Conservation (phyloP, 2,113 vertebrate genomes). For the Scatophagus argus region DNA sequence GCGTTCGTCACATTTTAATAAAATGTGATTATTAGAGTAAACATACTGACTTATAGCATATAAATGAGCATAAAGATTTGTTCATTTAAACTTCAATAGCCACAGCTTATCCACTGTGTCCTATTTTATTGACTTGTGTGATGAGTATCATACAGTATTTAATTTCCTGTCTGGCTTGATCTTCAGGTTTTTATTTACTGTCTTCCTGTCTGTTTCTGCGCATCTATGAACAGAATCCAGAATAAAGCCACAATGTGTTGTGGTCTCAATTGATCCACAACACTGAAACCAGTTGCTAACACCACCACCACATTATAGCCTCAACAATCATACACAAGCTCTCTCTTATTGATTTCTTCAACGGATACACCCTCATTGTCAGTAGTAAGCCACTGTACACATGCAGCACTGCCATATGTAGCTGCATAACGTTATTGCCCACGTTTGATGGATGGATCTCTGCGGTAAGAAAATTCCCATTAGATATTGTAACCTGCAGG, state of each 20-base stretch:
- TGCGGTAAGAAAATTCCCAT: constrained; percentile 28
- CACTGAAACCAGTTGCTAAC: constrained; percentile 10
- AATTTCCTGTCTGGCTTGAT: constrained; percentile 13
- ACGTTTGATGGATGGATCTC: constrained; percentile 52
- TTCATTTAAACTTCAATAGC: background rate
- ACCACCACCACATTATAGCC: background rate
- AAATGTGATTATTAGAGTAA: background rate
- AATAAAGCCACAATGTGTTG: constrained; percentile 3
- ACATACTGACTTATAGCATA: background rate
- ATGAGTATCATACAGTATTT: constrained; percentile 25
- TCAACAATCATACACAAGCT: background rate
- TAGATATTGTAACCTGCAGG: constrained; percentile 44
- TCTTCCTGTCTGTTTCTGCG: background rate
- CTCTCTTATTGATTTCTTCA: constrained; percentile 46
- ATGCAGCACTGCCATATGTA: background rate
- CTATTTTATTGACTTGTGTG: constrained; percentile 36
- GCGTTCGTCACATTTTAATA: background rate
- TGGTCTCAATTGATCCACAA: constrained; percentile 34
- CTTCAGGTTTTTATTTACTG: constrained; percentile 35
- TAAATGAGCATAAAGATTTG: background rate
- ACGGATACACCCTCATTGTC: background rate
- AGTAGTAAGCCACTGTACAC: background rate
- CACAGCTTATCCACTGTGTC: constrained; percentile 3
- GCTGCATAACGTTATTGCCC: constrained; percentile 18
- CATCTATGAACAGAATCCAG: background rate